These are phyloP conservation scores for Drosophila melanica DNA, from an alignment of 1,140 invertebrate genomes.

Conservation along the genomic window DNA sequence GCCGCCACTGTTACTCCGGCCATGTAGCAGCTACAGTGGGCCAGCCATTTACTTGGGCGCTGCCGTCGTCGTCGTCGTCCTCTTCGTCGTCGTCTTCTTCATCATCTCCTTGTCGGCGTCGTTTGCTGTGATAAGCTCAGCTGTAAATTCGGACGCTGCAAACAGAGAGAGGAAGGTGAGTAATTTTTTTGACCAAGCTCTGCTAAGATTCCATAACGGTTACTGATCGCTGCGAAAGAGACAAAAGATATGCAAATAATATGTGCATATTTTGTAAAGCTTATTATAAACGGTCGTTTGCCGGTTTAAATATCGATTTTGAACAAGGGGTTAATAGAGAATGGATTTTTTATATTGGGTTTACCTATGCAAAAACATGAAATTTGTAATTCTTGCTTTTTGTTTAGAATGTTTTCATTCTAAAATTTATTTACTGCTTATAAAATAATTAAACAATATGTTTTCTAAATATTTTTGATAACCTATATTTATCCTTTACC, in stretches of 20 bases:
- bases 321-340: too few species aligned
- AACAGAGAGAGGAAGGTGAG: constrained; percentile 33
- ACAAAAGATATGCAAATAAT: neutral
- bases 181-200: constrained; percentile 10
- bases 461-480: too few species aligned
- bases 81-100: constrained; percentile 7
- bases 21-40: constrained; percentile 31
- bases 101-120: constrained; percentile 7
- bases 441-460: too few species aligned
- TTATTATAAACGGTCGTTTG: too few species aligned
- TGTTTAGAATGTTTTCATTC: too few species aligned
- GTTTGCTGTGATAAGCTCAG: constrained; percentile 38
- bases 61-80: constrained; percentile 2
- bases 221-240: constrained; percentile 18
- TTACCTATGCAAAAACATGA: too few species aligned
- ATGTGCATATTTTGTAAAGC: neutral
- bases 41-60: constrained; percentile 36
- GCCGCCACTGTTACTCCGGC: constrained; percentile 8
- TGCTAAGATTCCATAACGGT: constrained; percentile 5
- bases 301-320: too few species aligned
- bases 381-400: too few species aligned
- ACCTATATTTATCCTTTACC: too few species aligned
- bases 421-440: too few species aligned
- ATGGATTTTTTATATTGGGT: too few species aligned
- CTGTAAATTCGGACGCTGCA: constrained; percentile 23